These are phyloP conservation scores for Puma concolor DNA, from an alignment of 2,113 vertebrate genomes.

Conservation along the genomic window DNA sequence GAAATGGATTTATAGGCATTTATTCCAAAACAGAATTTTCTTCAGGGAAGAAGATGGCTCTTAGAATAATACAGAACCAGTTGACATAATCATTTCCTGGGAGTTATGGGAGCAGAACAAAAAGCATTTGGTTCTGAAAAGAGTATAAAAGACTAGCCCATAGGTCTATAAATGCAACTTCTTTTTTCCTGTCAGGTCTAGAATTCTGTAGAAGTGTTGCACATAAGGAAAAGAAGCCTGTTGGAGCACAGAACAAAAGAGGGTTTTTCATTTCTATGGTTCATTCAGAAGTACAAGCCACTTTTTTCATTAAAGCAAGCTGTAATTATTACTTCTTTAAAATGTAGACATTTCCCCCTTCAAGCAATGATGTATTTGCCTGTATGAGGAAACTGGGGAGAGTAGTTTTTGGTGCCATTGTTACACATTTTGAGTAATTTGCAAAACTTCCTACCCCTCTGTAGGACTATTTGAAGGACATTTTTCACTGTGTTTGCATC, in stretches of 20 bases:
- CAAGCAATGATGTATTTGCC: neutral
- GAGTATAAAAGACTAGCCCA: neutral
- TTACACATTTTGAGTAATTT: neutral
- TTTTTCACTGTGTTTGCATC: neutral
- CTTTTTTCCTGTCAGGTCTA: neutral
- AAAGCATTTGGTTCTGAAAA: conserved; percentile 23
- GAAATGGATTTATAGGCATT: neutral
- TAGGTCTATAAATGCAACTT: neutral
- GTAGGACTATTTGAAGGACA: neutral
- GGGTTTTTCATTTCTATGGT: neutral
- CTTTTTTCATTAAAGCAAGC: neutral
- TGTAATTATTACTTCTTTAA: neutral
- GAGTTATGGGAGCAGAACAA: neutral
- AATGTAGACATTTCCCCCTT: neutral
- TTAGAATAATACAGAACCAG: neutral
- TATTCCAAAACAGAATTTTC: neutral
- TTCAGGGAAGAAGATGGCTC: neutral
- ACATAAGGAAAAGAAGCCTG: neutral
- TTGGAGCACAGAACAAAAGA: neutral
- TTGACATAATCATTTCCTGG: neutral
- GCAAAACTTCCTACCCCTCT: neutral
- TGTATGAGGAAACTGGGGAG: neutral
- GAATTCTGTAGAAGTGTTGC: neutral
- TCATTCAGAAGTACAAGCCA: neutral
- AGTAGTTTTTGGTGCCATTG: neutral